Base-by-base conservation (phyloP, 1,140 invertebrate species). In the Campodea augens region DNA sequence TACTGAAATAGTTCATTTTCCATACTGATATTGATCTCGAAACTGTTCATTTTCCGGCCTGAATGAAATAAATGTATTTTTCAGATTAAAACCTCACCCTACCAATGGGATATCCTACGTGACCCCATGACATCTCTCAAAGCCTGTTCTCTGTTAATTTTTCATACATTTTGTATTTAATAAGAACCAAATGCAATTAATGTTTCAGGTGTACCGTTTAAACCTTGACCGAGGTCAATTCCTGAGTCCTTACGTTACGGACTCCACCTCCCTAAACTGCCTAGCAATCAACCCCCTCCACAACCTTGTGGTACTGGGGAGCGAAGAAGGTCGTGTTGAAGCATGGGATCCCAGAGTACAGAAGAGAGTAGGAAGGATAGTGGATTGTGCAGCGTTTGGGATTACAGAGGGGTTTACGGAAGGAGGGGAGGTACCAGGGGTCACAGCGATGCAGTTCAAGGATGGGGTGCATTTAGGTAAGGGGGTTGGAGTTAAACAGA, bases 191-290 rank as follows among this genome's bases (percentile, higher is more conserved):
- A n/a, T 47, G 36, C 50, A 44, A 68, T 73, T 47, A 58, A 81
- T 77, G 44, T 66, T 77, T 63, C 88, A 98, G 61, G 82, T 97
- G 39, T 96, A 91, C 58, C 73, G 95, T 51, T 68, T 98, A 37
- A 98, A 98, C 70, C 69, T 98, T 48, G 90, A 97, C 67, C 73
- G 87, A 59, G 96, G 92, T 0, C 78, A 89, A 55, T 98, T 97
- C 67, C 64, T 95, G 49, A 79, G 80, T 53, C 78, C 92, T 1
- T 78, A 82, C 53, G 63, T 71, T 41, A 78, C 85, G 15, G 75
- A 79, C 40, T 74, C 80, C 5, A 71, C 70, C 47, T 75, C 77
- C 51, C 73, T 90, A 13, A 96, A 93, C 57, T 81, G 79, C 58
- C 86, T 85, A 58, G 71, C 74, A 41, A 77, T 97, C 3, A 97